Evolutionary conservation across 2,888 invertebrate genomes (phyloP), one percentile per base, ranked within the genome.

Genomic region (Phanerotoma sp.): DNA sequence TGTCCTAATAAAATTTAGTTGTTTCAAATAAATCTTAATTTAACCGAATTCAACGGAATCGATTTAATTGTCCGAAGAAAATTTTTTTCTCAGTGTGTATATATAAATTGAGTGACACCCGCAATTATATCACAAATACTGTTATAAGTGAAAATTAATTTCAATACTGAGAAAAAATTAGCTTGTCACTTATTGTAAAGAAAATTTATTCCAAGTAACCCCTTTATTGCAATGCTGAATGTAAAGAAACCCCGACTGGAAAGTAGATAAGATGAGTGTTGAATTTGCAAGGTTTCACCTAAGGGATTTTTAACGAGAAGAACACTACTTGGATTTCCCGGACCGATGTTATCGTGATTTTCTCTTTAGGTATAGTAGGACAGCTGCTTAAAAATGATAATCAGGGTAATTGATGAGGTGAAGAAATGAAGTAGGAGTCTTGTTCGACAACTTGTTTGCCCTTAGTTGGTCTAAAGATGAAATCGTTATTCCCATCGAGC

Each of bases 401-500:
- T 44, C 46, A 33, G 10, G 9, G 13, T 20, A 46, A 46, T 46
- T 35, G 46, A 46, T 46, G 30, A 44, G 16, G 30, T 32, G 33
- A 18, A 44, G n/a, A 44, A 44, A 30, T 16, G 30, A 30, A 28
- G 18, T 30, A 20, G n/a, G n/a, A 33, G 21, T 13, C 10, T 38
- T 11, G 15, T 18, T 18, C 16, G 38, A 38, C 20, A 38, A 38
- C 38, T 38, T 38, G 38, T 46, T 46, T 46, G 48, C 13, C 54
- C 54, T 57, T 50, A 57, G 46, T 54, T 46, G 48, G 54, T 21
- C 16, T 48, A 48, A 41, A 48, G 50, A 54, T 57, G 46, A 50
- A 54, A 60, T 52, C 54, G 52, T 60, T 57, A 55, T 55, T 37
- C 50, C 35, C 50, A 40, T 40, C 28, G 42, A 30, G 22, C 18